Percentiles rank a stretch among this genome's conserved stretches.
phyloP scores from a whole-genome alignment of 2,888 invertebrate genomes.

The Cheilosia vulpina region DNA sequence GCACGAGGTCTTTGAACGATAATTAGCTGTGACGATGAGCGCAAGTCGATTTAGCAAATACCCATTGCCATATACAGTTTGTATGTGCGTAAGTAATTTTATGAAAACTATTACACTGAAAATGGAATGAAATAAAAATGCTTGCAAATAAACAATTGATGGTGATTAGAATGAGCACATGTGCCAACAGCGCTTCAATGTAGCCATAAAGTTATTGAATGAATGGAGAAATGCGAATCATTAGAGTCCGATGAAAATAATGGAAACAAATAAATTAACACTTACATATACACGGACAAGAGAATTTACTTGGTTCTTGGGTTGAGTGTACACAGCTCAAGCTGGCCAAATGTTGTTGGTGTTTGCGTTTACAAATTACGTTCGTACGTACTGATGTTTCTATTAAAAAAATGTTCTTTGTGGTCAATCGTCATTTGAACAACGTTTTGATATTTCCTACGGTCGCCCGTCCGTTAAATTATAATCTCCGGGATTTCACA shows the following conservation, averaged over 20 bases:
- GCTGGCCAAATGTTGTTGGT: slow-evolving; percentile 1
- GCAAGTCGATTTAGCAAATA: slow-evolving; percentile 61
- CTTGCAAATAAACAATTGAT: slow-evolving; percentile 65
- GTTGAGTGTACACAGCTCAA: slow-evolving; percentile 17
- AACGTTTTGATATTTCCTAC: slow-evolving; percentile 59
- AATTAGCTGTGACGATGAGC: slow-evolving; percentile 54
- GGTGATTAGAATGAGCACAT: slow-evolving; percentile 73
- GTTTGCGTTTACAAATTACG: slow-evolving; percentile 28
- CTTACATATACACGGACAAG: slow-evolving; percentile 64
- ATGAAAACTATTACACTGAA: slow-evolving; percentile 25
- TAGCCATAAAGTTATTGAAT: slow-evolving; percentile 63
- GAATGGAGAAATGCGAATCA: slow-evolving; percentile 45
- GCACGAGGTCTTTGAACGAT: slow-evolving; percentile 72
- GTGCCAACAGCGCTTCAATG: slow-evolving; percentile 67
- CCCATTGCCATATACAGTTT: slow-evolving; percentile 30
- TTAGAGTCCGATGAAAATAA: slow-evolving; percentile 49
- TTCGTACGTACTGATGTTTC: slow-evolving; percentile 21
- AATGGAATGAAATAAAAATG: slow-evolving; percentile 60
- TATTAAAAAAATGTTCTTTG: slow-evolving; percentile 11
- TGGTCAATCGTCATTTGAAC: slow-evolving; percentile 38
- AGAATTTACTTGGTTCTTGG: slow-evolving; percentile 10
- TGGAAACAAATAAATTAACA: slow-evolving; percentile 61
- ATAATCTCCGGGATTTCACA: slow-evolving; percentile 37
- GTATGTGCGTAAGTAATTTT: slow-evolving; percentile 46
- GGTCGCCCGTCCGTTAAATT: slow-evolving; percentile 27